Evolutionary conservation across 2,888 invertebrate species (phyloP), one percentile per base, ranked within the genome.

Genomic region (Synergus gifuensis): DNA sequence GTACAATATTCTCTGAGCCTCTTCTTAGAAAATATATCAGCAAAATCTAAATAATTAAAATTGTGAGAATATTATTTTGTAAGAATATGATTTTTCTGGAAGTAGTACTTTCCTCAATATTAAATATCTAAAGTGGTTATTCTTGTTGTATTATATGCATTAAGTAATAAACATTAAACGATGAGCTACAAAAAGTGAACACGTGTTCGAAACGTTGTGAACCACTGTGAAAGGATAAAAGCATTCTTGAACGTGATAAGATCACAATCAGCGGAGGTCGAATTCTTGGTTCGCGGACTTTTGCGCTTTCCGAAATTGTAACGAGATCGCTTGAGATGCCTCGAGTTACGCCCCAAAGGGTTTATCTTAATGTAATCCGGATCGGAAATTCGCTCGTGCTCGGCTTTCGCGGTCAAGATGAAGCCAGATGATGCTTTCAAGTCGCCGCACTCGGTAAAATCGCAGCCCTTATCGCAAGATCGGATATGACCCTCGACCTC

Each of bases 311-410:
- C 87, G 86, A 88, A 90, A 90, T 88, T 88, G 89, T 88, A 88
- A 88, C 87, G 85, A 86, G 86, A 88, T 87, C 86, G 86, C 81
- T 78, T 80, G 82, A 81, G 78, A 82, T 82, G 77, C 82, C 80
- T 62, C 83, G 78, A 79, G 82, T 78, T 82, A 84, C 82, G 82
- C 82, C 86, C 87, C 87, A 85, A 84, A 82, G 81, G 81, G 83
- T 88, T 90, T 89, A 90, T 90, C 90, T 90, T 90, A 90, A 90
- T 90, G 89, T 90, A 90, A 90, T 90, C 90, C 89, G 90, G 89
- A 90, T 90, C 90, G 87, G 86, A 88, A 89, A 90, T 89, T 89
- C 89, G 82, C 83, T 81, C 78, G 84, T 82, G 82, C 82, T 64
- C 81, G 69, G 82, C 82, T 83, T 83, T 82, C 77, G 79, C 80